These are phyloP conservation scores for Zaprionus gabonicus DNA, from an alignment of 1,140 invertebrate genomes.

Conservation along the genomic window DNA sequence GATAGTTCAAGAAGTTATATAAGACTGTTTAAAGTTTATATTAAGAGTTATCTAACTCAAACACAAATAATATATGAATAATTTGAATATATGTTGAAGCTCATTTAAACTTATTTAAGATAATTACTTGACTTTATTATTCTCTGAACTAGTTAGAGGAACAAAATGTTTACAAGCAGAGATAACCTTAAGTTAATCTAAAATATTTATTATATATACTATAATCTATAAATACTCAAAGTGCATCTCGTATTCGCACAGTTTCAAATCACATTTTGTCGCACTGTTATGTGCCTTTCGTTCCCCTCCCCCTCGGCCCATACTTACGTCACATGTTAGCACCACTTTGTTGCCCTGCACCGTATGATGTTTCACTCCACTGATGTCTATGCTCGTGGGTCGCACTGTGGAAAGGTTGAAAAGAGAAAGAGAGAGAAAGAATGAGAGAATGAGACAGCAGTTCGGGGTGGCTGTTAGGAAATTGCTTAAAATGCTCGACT, in stretches of 20 bases:
- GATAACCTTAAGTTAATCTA: no score
- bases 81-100: no score
- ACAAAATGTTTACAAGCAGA: no score
- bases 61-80: no score
- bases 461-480: conserved; percentile 62
- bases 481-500: conserved; percentile 61
- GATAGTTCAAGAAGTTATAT: background rate
- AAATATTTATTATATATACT: no score
- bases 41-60: no score
- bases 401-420: conserved; percentile 86
- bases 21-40: background rate
- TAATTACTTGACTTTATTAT: no score
- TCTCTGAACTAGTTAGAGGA: no score
- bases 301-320: conserved; percentile 3
- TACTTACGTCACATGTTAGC: conserved; percentile 88
- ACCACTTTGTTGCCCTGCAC: conserved; percentile 91
- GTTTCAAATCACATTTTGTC: background rate
- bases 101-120: no score
- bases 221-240: no score
- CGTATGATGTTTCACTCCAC: conserved; percentile 90
- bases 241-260: no score
- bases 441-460: conserved; percentile 2
- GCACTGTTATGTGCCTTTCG: background rate
- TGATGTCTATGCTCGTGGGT: conserved; percentile 90
- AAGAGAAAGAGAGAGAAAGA: conserved; percentile 15